phyloP scores from a whole-genome alignment of 2,888 invertebrate genomes.

The Macrosiphum euphorbiae region DNA sequence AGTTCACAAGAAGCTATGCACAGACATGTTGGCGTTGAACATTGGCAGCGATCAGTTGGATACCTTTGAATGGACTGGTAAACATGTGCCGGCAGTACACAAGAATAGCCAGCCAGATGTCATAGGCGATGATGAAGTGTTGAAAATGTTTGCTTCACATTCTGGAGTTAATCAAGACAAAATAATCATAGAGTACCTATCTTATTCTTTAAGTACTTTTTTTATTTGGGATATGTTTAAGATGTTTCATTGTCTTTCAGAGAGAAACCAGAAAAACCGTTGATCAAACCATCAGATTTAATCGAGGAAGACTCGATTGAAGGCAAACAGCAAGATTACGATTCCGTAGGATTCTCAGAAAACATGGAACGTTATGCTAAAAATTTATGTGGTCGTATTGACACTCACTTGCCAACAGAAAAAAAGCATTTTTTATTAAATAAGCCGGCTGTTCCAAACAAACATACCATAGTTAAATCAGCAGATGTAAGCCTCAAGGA shows the following conservation, averaged over 20 bases:
- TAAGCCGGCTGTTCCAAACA: slow-evolving; percentile 70
- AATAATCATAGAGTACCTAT: slow-evolving; percentile 66
- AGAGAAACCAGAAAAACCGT: slow-evolving; percentile 71
- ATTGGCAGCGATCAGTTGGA: slow-evolving; percentile 73
- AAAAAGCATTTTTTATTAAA: slow-evolving; percentile 73
- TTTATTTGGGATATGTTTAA: background rate
- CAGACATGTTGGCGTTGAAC: slow-evolving; percentile 73
- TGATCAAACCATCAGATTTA: slow-evolving; percentile 71
- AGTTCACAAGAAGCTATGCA: slow-evolving; percentile 73
- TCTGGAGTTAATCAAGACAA: slow-evolving; percentile 68
- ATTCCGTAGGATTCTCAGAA: slow-evolving; percentile 71
- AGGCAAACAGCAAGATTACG: slow-evolving; percentile 70
- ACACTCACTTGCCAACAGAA: slow-evolving; percentile 69
- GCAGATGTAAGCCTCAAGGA: slow-evolving; percentile 50
- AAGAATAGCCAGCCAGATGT: slow-evolving; percentile 60
- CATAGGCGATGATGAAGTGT: slow-evolving; percentile 74
- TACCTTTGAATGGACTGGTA: slow-evolving; percentile 76
- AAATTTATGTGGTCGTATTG: slow-evolving; percentile 74
- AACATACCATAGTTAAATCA: slow-evolving; percentile 1
- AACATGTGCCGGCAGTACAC: slow-evolving; percentile 68
- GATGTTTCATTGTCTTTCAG: slow-evolving; percentile 44
- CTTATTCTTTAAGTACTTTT: background rate
- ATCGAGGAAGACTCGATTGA: slow-evolving; percentile 11
- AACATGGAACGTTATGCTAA: slow-evolving; percentile 72
- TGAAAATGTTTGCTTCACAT: slow-evolving; percentile 75